Conservation (phyloP, 64 coral and sea anemone species). For the Porites australiensis region DNA sequence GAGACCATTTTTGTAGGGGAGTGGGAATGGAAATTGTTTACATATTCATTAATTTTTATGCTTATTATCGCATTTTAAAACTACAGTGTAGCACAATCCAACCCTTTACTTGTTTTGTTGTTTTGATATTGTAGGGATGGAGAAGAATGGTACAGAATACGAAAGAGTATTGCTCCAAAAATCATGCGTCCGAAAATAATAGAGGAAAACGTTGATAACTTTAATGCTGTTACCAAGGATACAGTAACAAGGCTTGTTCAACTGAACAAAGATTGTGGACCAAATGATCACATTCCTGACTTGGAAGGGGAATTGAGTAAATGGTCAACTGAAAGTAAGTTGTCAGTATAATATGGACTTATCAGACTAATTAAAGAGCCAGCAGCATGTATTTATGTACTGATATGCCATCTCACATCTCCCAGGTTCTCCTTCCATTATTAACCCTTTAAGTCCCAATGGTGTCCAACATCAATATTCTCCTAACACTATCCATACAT, state of each 20-base stretch:
- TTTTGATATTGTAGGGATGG: constrained; percentile 3
- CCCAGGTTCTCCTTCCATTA: too few relatives aligned
- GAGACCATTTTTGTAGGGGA: too few relatives aligned
- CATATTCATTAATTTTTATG: too few relatives aligned
- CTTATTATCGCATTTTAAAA: too few relatives aligned
- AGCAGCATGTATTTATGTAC: too few relatives aligned
- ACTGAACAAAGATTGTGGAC: constrained; percentile 24
- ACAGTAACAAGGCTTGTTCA: constrained; percentile 11
- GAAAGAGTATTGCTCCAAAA: constrained; percentile 14
- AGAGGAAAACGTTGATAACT: constrained; percentile 42
- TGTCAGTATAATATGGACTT: neutral
- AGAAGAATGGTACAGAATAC: constrained; percentile 30
- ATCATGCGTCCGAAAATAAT: constrained; percentile 26
- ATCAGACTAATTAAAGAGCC: too few relatives aligned
- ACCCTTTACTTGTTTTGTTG: neutral
- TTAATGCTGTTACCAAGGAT: constrained; percentile 19
- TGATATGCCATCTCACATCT: too few relatives aligned
- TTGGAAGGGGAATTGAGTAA: constrained; percentile 19
- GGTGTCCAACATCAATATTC: too few relatives aligned
- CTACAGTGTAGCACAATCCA: too few relatives aligned
- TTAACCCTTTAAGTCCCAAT: too few relatives aligned
- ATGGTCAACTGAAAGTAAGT: constrained; percentile 14
- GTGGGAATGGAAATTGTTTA: too few relatives aligned
- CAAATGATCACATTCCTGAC: constrained; percentile 12
- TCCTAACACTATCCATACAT: too few relatives aligned